Conservation (phyloP, 2,888 invertebrate species). For the Apoderus coryli region DNA sequence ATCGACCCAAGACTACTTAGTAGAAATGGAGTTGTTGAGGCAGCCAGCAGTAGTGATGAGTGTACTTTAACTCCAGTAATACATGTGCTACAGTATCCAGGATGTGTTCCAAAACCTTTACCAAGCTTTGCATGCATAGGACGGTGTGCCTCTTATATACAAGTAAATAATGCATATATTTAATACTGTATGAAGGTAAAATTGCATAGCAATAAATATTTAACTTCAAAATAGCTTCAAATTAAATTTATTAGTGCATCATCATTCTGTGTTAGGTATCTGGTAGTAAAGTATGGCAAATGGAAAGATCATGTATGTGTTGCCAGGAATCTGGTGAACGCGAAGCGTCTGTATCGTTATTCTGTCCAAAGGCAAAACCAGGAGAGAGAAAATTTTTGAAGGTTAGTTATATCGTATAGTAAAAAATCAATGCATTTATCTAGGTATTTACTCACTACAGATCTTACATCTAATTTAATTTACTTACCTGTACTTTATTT, state of each 20-base stretch:
- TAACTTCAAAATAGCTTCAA: not conserved
- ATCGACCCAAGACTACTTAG: constrained; percentile 26
- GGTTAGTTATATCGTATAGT: too few species aligned
- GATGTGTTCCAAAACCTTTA: constrained; percentile 84
- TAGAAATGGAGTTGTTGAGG: constrained; percentile 22
- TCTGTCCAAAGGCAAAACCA: constrained; percentile 77
- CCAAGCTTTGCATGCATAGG: constrained; percentile 89
- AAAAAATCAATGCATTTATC: too few species aligned
- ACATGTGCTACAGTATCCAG: constrained; percentile 79
- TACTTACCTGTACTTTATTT: too few species aligned
- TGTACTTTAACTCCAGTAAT: constrained; percentile 86
- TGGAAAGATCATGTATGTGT: constrained; percentile 90
- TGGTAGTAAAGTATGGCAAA: constrained; percentile 91
- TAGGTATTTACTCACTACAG: too few species aligned
- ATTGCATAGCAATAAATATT: not conserved
- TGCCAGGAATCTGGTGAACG: constrained; percentile 89
- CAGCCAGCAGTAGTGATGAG: constrained; percentile 46
- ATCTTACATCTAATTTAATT: too few species aligned
- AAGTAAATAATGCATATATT: constrained; percentile 40
- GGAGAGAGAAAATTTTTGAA: constrained; percentile 76
- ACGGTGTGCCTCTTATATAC: constrained; percentile 80
- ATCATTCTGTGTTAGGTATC: constrained; percentile 50
- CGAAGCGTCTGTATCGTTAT: constrained; percentile 75
- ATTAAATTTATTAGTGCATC: not conserved
- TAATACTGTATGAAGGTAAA: not conserved